Evolutionary conservation across 2,888 invertebrate genomes (phyloP).

Genomic region (Hylaea fasciaria): DNA sequence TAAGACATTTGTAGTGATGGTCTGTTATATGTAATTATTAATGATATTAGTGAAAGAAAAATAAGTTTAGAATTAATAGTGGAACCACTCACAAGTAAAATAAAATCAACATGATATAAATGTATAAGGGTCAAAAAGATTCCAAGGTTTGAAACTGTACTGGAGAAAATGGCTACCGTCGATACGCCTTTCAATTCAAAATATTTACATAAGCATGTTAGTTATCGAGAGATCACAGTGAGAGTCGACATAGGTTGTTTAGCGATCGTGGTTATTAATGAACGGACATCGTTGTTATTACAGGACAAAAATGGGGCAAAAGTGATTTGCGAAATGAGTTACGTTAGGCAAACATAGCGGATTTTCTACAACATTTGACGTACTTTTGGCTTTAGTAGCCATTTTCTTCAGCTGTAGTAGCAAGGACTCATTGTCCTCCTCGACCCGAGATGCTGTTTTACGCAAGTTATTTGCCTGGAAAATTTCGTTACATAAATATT

Average conservation of each 20-base stretch:
- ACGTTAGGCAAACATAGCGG: slow-evolving; percentile 65
- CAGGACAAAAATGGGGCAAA: slow-evolving; percentile 34
- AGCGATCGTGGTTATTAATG: slow-evolving; percentile 11
- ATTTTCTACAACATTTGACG: slow-evolving; percentile 79
- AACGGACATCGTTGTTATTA: slow-evolving; percentile 45
- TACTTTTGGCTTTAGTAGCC: slow-evolving; percentile 94
- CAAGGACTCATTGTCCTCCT: slow-evolving; percentile 98
- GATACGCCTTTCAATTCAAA: slow-evolving; percentile 63
- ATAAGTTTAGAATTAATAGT: slow-evolving; percentile 40
- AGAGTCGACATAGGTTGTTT: slow-evolving; percentile 25
- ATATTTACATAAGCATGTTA: slow-evolving; percentile 71
- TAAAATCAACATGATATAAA: slow-evolving; percentile 30
- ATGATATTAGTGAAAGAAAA: slow-evolving; percentile 34
- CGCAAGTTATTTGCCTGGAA: slow-evolving; percentile 93
- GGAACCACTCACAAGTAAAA: slow-evolving; percentile 42
- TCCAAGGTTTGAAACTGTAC: slow-evolving; percentile 52
- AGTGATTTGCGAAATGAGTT: slow-evolving; percentile 49
- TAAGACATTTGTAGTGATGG: slow-evolving; percentile 8
- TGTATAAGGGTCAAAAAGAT: slow-evolving; percentile 46
- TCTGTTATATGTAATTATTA: slow-evolving; percentile 8
- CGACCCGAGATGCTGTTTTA: slow-evolving; percentile 95
- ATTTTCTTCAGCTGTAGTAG: slow-evolving; percentile 98
- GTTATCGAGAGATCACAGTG: slow-evolving; percentile 52
- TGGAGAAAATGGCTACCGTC: slow-evolving; percentile 85
- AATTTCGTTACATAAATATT: slow-evolving; percentile 74